Base-by-base conservation (phyloP, 2,888 invertebrate species). In the Celastrina argiolus region DNA sequence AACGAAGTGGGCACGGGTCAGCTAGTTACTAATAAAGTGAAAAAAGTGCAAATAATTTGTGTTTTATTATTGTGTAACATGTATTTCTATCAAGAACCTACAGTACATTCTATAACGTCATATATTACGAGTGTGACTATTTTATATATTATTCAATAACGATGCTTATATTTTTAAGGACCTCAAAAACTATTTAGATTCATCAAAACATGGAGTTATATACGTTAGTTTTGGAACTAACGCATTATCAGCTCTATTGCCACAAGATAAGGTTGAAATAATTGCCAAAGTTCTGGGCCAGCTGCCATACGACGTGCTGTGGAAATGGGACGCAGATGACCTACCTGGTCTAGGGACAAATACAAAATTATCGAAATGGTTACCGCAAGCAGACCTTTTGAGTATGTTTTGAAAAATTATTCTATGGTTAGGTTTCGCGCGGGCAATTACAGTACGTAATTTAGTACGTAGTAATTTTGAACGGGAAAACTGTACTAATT, bases 371-470 rank as follows among this genome's bases (percentile, higher is more conserved):
- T 72, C 71, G 0, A 78, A 78, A 67, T 83, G 77, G 88, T 73
- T 84, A 7, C 88, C 90, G 0, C 90, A 89, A 68, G 78, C 82
- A 8, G 88, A 89, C 72, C 71, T 90, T 31, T 69, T 91, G 0
- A 81, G 88, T 83, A 71, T 77, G 77, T 42, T 18, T 0, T 74
- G 26, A 63, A 22, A n/a, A n/a, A 8, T 67, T 56, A 63, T 14
- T 45, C 31, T 39, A n/a, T n/a, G n/a, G n/a, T n/a, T n/a, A n/a
- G n/a, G n/a, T n/a, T n/a, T n/a, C n/a, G n/a, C n/a, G n/a, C n/a
- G n/a, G n/a, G n/a, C n/a, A n/a, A n/a, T n/a, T n/a, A n/a, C n/a
- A n/a, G n/a, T n/a, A n/a, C n/a, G n/a, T n/a, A n/a, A n/a, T n/a
- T n/a, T n/a, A n/a, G n/a, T n/a, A n/a, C n/a, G n/a, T n/a, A n/a